Percentiles rank a stretch among this genome's conserved stretches.
Conservation (phyloP, 2,113 vertebrate genomes). For the Neotoma lepida region DNA sequence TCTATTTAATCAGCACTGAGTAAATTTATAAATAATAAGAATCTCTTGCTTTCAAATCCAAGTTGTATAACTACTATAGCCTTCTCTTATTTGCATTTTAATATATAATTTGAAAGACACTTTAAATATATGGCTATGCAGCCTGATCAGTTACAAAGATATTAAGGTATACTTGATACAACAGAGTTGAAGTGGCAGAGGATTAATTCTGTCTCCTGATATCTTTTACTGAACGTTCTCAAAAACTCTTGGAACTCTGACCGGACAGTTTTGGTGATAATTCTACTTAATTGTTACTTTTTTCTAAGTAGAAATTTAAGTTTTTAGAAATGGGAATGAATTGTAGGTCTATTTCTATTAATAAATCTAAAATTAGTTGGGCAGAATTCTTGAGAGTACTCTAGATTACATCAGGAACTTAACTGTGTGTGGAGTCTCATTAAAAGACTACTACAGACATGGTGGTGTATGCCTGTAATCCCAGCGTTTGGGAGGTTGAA, state of each 20-base stretch:
- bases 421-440: background rate
- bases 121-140: conserved; percentile 12
- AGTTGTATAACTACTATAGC: background rate
- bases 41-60: conserved; percentile 23
- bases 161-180: background rate
- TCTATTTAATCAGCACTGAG: conserved; percentile 20
- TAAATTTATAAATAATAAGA: conserved; percentile 40
- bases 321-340: conserved; percentile 3
- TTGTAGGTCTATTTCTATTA: conserved; percentile 51
- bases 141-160: background rate
- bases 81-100: conserved; percentile 36
- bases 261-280: background rate
- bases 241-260: conserved; percentile 48
- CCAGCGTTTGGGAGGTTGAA: background rate
- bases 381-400: conserved; percentile 35
- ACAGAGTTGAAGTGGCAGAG: background rate
- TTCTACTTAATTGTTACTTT: background rate
- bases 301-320: conserved; percentile 41
- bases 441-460: background rate
- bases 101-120: background rate
- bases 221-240: conserved; percentile 31
- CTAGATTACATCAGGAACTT: background rate
- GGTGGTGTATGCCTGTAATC: background rate
- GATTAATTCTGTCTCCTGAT: conserved; percentile 19
- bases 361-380: conserved; percentile 43